Evolutionary conservation across 2,113 vertebrate species (phyloP).

Genomic region (Thunnus thynnus): DNA sequence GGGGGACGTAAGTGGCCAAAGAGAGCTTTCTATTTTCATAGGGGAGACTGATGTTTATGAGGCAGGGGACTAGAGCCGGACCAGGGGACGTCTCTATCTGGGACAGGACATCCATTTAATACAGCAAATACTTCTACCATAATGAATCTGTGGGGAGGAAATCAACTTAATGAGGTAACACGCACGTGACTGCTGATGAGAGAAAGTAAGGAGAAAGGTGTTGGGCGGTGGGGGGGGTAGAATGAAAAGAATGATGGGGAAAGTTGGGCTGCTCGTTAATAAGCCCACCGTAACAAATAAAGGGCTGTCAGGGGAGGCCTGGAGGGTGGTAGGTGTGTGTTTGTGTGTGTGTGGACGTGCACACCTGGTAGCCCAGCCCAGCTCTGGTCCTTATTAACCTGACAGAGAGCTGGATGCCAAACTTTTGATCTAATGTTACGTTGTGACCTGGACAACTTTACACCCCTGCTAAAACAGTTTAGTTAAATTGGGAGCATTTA

Average conservation of each 20-base stretch:
- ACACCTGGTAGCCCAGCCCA: constrained; percentile 43
- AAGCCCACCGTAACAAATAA: constrained; percentile 72
- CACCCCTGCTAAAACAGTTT: constrained; percentile 18
- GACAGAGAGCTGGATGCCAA: constrained; percentile 37
- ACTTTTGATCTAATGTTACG: constrained; percentile 20
- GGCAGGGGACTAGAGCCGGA: constrained; percentile 67
- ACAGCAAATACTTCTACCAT: constrained; percentile 69
- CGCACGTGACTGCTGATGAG: constrained; percentile 59
- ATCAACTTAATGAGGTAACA: constrained; percentile 77
- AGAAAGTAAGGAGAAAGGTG: constrained; percentile 38
- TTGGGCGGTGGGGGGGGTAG: background rate
- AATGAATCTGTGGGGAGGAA: constrained; percentile 77
- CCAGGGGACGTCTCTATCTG: constrained; percentile 76
- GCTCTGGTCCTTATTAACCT: constrained; percentile 47
- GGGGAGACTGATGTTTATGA: constrained; percentile 74
- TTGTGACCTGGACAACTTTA: constrained; percentile 44
- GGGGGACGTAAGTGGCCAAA: constrained; percentile 31
- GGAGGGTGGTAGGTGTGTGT: constrained; percentile 17
- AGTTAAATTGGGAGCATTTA: constrained; percentile 32
- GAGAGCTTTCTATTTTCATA: constrained; percentile 54
- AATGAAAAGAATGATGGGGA: constrained; percentile 55
- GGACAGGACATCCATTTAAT: constrained; percentile 77
- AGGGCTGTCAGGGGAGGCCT: constrained; percentile 60
- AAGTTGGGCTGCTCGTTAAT: constrained; percentile 70
- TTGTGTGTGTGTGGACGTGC: constrained; percentile 15